These are phyloP conservation scores for Agrotis ipsilon DNA, from an alignment of 2,888 invertebrate genomes.

Conservation along the genomic window DNA sequence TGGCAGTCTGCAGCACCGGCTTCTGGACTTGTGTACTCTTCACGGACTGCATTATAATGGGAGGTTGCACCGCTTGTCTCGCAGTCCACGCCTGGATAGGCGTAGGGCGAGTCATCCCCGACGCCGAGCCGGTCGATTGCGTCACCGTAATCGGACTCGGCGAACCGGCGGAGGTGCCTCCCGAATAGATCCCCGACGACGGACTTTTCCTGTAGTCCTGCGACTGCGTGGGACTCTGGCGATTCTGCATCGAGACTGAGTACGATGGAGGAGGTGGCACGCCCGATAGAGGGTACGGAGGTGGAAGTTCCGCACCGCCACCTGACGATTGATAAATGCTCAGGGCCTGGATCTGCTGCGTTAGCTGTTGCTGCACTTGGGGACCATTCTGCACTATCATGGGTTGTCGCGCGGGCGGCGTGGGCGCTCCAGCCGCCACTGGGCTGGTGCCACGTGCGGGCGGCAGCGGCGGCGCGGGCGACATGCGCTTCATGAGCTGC, in stretches of 20 bases:
- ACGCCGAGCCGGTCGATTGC: slow-evolving; percentile 91
- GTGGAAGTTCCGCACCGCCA: slow-evolving; percentile 92
- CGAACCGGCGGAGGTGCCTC: slow-evolving; percentile 95
- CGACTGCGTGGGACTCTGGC: slow-evolving; percentile 96
- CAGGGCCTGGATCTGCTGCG: slow-evolving; percentile 97
- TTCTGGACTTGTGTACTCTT: slow-evolving; percentile 99
- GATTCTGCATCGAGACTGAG: slow-evolving; percentile 96
- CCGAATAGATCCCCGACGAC: slow-evolving; percentile 96
- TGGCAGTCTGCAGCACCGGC: slow-evolving; percentile 98
- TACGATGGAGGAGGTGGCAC: slow-evolving; percentile 96
- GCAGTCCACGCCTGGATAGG: slow-evolving; percentile 96
- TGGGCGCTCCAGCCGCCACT: slow-evolving; percentile 91
- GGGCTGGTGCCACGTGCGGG: slow-evolving; percentile 94
- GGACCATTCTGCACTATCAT: slow-evolving; percentile 96
- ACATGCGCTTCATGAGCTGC: slow-evolving; percentile 92
- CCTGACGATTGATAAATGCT: slow-evolving; percentile 93
- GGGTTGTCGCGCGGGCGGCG: slow-evolving; percentile 92
- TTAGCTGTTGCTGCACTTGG: slow-evolving; percentile 96
- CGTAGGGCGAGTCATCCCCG: slow-evolving; percentile 94
- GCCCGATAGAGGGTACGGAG: slow-evolving; percentile 92
- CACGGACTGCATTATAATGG: slow-evolving; percentile 99
- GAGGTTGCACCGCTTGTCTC: slow-evolving; percentile 97
- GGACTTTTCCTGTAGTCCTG: slow-evolving; percentile 96
- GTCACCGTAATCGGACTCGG: slow-evolving; percentile 95
- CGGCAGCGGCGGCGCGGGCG: slow-evolving; percentile 92